Evolutionary conservation across 1,140 invertebrate genomes (phyloP), one percentile per base, ranked within the genome.

Genomic region (Bombus ignitus): DNA sequence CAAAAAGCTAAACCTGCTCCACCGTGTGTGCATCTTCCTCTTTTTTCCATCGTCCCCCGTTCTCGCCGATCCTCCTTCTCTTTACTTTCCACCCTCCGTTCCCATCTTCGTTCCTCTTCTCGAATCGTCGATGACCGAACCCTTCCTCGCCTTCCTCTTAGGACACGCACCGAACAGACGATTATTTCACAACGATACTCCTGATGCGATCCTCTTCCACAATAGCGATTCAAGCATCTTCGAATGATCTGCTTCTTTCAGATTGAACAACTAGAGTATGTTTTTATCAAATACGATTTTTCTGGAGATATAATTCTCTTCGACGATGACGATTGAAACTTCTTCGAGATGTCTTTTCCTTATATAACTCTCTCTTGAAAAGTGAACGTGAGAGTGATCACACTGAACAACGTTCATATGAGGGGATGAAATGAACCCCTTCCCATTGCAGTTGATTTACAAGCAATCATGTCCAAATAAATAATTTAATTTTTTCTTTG

Each of bases 1-100:
- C 93, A 93, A 94, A 92, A 94, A 94, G 88, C 89, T 89, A 92
- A 93, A 93, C 88, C 90, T 92, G 91, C 92, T 90, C 87, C 85
- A 84, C 85, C 65, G 83, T 53, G 35, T 66, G 65, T 35, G 83
- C 83, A 65, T 81, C 79, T 84, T 81, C 76, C 76, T 81, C 81
- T 92, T 93, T 91, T 89, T 85, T 87, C 88, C 88, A n/a, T 83
- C 81, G 10, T 78, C 59, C 80, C 37, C n/a, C 35, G 62, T 44
- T 62, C 70, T 65, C 53, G 73, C 74, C 32, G n/a, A 3, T 59
- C 72, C 59, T 72, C 70, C 47, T 25, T 28, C 65, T 77, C 72
- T 83, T 47, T 74, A 4, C 42, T 85, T 85, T 65, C 28, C 71
- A 68, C 72, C 76, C 82, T 89, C 28, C 85, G 62, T 62, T 62